Percentiles rank a stretch among this genome's conserved stretches.
phyloP scores from a whole-genome alignment of 2,113 vertebrate species.

The Caretta caretta region DNA sequence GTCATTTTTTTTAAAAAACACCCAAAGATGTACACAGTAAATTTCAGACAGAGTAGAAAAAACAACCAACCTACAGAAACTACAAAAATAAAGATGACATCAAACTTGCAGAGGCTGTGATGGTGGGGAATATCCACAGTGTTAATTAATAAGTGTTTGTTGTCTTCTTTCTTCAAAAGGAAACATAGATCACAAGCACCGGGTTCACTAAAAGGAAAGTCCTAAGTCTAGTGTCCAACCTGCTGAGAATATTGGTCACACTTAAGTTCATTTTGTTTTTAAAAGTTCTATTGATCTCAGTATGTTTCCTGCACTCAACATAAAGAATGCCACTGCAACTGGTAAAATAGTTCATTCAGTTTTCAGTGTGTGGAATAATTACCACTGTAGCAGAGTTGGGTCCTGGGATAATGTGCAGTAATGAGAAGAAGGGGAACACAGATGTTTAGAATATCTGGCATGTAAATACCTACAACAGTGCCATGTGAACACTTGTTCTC shows the following conservation, averaged over 20 bases:
- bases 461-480: too few relatives aligned
- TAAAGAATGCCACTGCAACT: not conserved
- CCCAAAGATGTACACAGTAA: not conserved
- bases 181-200: not conserved
- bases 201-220: not conserved
- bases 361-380: not conserved
- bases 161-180: not conserved
- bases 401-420: not conserved
- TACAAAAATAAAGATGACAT: not conserved
- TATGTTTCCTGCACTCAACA: not conserved
- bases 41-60: not conserved
- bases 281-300: not conserved
- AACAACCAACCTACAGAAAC: not conserved
- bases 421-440: not conserved
- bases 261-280: not conserved
- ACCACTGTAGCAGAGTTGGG: not conserved
- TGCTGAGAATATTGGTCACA: not conserved
- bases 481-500: too few relatives aligned
- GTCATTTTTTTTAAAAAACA: not conserved
- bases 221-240: not conserved
- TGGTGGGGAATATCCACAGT: not conserved
- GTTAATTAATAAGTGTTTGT: not conserved
- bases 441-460: too few relatives aligned
- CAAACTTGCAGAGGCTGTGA: not conserved
- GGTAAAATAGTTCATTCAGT: not conserved